These are phyloP conservation scores for Ganaspis brasiliensis DNA, from an alignment of 2,888 invertebrate species.

Conservation along the genomic window DNA sequence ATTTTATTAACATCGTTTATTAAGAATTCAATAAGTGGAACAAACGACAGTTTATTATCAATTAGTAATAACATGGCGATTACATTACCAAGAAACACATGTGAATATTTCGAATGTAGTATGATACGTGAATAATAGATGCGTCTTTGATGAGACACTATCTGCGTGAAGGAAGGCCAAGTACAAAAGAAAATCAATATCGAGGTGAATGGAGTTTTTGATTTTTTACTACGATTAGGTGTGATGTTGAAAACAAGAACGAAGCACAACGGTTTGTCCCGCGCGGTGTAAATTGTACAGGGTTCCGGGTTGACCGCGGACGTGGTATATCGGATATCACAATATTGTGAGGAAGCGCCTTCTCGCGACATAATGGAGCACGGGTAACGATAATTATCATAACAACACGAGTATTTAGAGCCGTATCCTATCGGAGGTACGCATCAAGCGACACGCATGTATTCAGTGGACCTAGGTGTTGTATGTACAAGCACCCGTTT, in stretches of 20 bases:
- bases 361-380: conserved; percentile 60
- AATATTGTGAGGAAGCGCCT: conserved; percentile 74
- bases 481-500: conserved; percentile 55
- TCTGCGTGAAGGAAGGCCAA: background rate
- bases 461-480: conserved; percentile 51
- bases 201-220: background rate
- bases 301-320: conserved; percentile 52
- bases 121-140: no score
- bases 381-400: conserved; percentile 75
- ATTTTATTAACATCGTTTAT: no score
- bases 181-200: conserved; percentile 11
- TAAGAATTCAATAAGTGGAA: no score
- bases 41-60: no score
- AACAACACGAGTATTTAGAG: conserved; percentile 76
- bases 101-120: no score
- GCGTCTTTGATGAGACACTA: no score
- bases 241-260: conserved; percentile 19
- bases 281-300: conserved; percentile 28
- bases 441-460: conserved; percentile 72
- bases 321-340: conserved; percentile 72
- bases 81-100: no score
- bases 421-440: conserved; percentile 69
- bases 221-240: background rate
- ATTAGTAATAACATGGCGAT: no score
- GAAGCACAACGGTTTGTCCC: conserved; percentile 34